Evolutionary conservation across 2,888 invertebrate species (phyloP).

Genomic region (Amphipyra berbera): DNA sequence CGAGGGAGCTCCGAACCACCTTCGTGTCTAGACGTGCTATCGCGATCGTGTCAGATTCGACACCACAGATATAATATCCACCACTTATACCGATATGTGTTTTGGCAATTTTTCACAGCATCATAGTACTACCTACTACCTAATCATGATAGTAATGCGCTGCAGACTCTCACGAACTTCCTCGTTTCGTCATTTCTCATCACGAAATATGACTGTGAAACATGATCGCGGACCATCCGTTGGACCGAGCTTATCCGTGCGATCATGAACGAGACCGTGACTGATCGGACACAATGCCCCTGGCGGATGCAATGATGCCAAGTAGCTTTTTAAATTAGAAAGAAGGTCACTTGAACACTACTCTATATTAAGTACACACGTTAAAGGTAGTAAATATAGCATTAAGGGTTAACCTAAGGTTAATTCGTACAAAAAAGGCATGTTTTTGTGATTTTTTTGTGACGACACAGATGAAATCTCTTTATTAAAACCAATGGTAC

Average conservation of each 20-base stretch:
- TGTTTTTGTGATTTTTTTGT: too few relatives aligned
- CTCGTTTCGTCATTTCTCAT: constrained; percentile 76
- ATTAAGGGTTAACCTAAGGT: too few relatives aligned
- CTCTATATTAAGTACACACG: constrained; percentile 31
- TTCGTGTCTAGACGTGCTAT: constrained; percentile 67
- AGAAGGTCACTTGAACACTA: constrained; percentile 62
- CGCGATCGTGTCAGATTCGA: constrained; percentile 61
- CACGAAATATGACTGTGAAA: constrained; percentile 73
- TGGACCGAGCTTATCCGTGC: constrained; percentile 68
- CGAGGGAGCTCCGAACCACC: constrained; percentile 66
- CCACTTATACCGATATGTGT: constrained; percentile 54
- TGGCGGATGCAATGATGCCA: constrained; percentile 68
- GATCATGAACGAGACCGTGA: constrained; percentile 79
- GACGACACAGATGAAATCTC: too few relatives aligned
- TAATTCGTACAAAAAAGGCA: too few relatives aligned
- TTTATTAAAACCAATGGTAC: too few relatives aligned
- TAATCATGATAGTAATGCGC: constrained; percentile 58
- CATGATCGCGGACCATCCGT: constrained; percentile 60
- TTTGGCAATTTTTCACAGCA: constrained; percentile 62
- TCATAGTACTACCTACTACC: constrained; percentile 44
- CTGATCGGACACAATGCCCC: constrained; percentile 78
- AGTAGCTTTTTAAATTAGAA: constrained; percentile 66
- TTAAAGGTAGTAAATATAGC: constrained; percentile 1
- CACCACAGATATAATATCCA: constrained; percentile 69
- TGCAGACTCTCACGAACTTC: constrained; percentile 71